Evolutionary conservation across 1,140 invertebrate species (phyloP).

Genomic region (Eulimnadia texana): DNA sequence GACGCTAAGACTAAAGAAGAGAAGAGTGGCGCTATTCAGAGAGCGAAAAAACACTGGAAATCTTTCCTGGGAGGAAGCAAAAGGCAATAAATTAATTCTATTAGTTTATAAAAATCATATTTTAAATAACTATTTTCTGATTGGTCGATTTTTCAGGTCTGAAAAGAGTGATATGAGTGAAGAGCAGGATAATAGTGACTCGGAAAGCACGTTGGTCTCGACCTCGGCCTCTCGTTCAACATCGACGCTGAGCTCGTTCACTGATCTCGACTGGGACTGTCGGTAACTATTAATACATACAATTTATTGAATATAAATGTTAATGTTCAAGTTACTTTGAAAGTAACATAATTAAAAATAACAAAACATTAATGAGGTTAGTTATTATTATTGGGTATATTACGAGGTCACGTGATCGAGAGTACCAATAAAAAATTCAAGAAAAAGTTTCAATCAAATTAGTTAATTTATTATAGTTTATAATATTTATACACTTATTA

Average conservation of each 20-base stretch:
- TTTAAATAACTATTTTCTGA: not conserved
- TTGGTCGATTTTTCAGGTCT: not conserved
- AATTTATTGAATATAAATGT: no score
- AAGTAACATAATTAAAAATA: no score
- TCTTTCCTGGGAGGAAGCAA: slow-evolving; percentile 17
- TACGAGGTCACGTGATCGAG: no score
- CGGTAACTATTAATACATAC: no score
- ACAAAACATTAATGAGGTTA: no score
- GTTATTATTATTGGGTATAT: no score
- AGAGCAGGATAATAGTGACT: slow-evolving; percentile 16
- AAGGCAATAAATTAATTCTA: not conserved
- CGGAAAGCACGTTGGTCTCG: slow-evolving; percentile 14
- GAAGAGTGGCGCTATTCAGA: slow-evolving; percentile 21
- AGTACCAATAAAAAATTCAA: no score
- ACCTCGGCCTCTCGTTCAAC: slow-evolving; percentile 7
- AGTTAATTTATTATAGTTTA: no score
- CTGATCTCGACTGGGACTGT: slow-evolving; percentile 8
- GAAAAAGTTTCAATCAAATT: no score
- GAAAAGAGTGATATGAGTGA: slow-evolving; percentile 10
- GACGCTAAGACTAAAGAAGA: slow-evolving; percentile 21
- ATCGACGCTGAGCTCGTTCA: slow-evolving; percentile 13
- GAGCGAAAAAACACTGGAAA: slow-evolving; percentile 28
- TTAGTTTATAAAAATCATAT: not conserved
- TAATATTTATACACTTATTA: no score
- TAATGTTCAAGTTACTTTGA: no score